Conservation (phyloP, 2,113 vertebrate species). For the Calidris pygmaea region DNA sequence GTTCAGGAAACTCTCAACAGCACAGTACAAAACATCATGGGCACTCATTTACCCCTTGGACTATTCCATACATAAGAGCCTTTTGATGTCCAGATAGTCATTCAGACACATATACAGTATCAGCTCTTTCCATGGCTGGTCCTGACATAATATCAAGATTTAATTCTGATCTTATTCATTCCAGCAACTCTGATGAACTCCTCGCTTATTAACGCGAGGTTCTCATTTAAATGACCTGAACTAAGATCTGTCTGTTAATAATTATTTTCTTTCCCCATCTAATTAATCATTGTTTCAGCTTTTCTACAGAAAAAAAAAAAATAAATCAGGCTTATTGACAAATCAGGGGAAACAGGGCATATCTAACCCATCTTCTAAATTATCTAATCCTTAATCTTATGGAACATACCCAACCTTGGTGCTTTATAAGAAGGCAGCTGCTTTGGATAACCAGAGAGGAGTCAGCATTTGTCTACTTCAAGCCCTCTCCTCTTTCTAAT, state of each 20-base stretch:
- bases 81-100: not conserved
- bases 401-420: not conserved
- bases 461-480: not conserved
- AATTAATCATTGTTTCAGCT: not conserved
- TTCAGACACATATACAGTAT: not conserved
- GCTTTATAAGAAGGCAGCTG: not conserved
- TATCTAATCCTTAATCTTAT: not conserved
- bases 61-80: not conserved
- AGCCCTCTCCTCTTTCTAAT: not conserved
- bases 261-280: not conserved
- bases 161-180: slow-evolving; percentile 12
- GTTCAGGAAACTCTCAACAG: not conserved
- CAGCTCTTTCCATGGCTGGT: not conserved
- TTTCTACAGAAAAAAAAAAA: not conserved
- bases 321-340: not conserved
- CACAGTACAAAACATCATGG: not conserved
- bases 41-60: not conserved
- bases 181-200: not conserved
- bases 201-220: not conserved
- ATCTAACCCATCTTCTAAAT: not conserved
- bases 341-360: not conserved
- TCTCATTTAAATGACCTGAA: not conserved
- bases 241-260: not conserved
- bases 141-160: not conserved
- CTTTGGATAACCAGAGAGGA: not conserved